phyloP scores from a whole-genome alignment of 1,140 invertebrate genomes.

The Yoshiicerus persimilis region DNA sequence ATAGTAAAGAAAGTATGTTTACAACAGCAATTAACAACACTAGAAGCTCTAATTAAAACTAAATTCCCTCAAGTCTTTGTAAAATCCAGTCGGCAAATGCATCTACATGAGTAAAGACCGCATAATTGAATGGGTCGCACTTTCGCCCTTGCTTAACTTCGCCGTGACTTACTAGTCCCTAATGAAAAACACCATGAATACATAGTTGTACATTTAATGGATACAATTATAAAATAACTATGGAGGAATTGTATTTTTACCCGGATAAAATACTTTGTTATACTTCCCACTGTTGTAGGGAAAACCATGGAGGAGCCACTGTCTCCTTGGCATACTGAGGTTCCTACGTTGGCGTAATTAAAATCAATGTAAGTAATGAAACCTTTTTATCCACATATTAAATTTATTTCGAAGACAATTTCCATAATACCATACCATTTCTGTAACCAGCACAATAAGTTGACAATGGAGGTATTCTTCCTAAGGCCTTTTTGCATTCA shows the following conservation, averaged over 20 bases:
- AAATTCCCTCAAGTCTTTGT: neutral
- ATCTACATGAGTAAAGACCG: conserved; percentile 26
- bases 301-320: conserved; percentile 25
- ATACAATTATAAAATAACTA: neutral
- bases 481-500: neutral
- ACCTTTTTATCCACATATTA: neutral
- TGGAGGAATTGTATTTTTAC: neutral
- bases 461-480: neutral
- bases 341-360: neutral
- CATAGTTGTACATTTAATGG: neutral
- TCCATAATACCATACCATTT: neutral
- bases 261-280: neutral
- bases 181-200: neutral
- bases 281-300: neutral
- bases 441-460: conserved; percentile 34
- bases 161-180: conserved; percentile 27
- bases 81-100: conserved; percentile 20
- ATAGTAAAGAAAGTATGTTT: no score
- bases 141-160: neutral
- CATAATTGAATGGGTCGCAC: conserved; percentile 25
- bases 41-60: neutral
- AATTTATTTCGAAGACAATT: neutral
- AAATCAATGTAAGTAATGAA: neutral
- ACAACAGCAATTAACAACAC: neutral
- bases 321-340: conserved; percentile 32